A percentile compares a stretch with the other conserved stretches of the same genome.
Evolutionary conservation across 2,888 invertebrate species (phyloP).

Genomic region (Oscheius sp.): DNA sequence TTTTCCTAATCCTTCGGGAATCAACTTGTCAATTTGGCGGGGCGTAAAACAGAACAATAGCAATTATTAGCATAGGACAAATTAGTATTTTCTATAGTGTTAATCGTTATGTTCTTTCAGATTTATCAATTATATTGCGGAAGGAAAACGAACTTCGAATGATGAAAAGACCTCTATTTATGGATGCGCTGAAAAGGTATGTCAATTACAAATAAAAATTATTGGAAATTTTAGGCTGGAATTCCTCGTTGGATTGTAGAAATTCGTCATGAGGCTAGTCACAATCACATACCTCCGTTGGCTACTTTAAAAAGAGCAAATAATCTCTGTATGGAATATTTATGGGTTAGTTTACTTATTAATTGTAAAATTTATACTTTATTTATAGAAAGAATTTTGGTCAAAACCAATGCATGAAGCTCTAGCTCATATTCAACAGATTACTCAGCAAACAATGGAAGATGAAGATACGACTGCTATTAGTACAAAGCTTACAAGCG

Average conservation of each 20-base stretch:
- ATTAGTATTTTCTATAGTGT: too few species aligned
- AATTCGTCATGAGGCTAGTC: constrained; percentile 82
- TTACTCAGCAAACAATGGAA: not conserved
- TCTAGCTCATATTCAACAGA: too few species aligned
- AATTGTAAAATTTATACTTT: not conserved
- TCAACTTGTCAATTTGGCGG: too few species aligned
- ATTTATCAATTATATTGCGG: constrained; percentile 70
- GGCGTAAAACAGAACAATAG: too few species aligned
- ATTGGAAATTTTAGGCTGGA: constrained; percentile 74
- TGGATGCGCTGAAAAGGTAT: not conserved
- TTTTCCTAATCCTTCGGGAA: too few species aligned
- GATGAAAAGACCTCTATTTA: not conserved
- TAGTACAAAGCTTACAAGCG: not conserved
- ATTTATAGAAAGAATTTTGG: constrained; percentile 33
- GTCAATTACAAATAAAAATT: not conserved
- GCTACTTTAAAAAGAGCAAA: constrained; percentile 77
- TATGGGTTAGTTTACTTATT: constrained; percentile 73
- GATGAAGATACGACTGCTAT: not conserved
- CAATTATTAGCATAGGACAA: too few species aligned
- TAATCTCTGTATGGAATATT: constrained; percentile 78
- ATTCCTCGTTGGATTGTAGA: constrained; percentile 84
- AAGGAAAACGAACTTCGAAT: not conserved
- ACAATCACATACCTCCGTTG: constrained; percentile 79
- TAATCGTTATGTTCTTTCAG: constrained; percentile 47
- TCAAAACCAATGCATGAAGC: constrained; percentile 31